phyloP scores from a whole-genome alignment of 2,113 vertebrate genomes.

The Pelodiscus sinensis region DNA sequence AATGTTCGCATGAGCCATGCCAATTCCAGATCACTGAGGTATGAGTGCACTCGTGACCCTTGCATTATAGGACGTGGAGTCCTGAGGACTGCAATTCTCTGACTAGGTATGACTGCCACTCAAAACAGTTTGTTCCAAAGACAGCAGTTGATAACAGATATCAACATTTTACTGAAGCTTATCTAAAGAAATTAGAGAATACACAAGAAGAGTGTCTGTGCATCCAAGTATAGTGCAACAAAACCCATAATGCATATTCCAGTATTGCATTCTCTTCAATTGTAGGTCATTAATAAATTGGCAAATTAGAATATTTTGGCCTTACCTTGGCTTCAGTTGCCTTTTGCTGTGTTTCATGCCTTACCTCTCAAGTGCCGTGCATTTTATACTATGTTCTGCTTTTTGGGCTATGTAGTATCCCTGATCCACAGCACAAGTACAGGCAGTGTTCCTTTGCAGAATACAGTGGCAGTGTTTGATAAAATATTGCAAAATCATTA shows the following conservation, averaged over 20 bases:
- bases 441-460: background rate
- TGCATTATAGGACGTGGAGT: too few relatives aligned
- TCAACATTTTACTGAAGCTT: too few relatives aligned
- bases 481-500: too few relatives aligned
- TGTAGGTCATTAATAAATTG: background rate
- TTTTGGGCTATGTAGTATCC: background rate
- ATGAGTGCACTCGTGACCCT: background rate
- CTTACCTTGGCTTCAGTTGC: background rate
- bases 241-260: background rate
- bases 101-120: background rate
- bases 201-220: too few relatives aligned
- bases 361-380: background rate
- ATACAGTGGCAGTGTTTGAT: too few relatives aligned
- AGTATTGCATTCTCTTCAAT: background rate
- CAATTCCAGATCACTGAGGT: background rate
- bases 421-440: background rate
- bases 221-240: background rate
- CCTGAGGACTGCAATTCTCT: background rate
- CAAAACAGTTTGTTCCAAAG: background rate
- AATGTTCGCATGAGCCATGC: background rate
- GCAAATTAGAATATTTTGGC: background rate
- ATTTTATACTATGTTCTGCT: background rate
- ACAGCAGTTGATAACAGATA: background rate
- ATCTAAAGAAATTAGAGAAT: too few relatives aligned
- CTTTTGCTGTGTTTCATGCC: background rate